Percentiles rank a stretch among this genome's conserved stretches.
phyloP scores from a whole-genome alignment of 2,797 vertebrate species.

The Sandelia bainsii region DNA sequence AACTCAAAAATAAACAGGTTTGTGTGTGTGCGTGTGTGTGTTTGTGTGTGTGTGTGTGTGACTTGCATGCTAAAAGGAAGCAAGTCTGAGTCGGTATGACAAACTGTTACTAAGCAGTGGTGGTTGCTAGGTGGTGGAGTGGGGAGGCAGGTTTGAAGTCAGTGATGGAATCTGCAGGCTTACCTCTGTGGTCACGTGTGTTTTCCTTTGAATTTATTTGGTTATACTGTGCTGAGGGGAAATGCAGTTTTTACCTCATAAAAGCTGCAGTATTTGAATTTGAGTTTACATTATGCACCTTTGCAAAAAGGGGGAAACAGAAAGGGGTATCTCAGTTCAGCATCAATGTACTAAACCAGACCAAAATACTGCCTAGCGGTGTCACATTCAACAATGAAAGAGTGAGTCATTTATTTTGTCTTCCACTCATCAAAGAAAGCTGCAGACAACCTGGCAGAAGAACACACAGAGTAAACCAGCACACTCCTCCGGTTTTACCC shows the following conservation, averaged over 20 bases:
- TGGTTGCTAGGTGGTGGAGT: conserved; percentile 81
- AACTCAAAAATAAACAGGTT: conserved; percentile 66
- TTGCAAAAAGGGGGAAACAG: background rate
- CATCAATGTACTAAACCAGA: background rate
- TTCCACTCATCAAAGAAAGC: conserved; percentile 37
- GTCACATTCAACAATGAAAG: conserved; percentile 34
- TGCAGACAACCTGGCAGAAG: conserved; percentile 49
- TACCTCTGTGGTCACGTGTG: conserved; percentile 53
- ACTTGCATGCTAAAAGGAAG: conserved; percentile 80
- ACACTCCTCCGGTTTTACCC: conserved; percentile 44
- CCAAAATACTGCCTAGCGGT: background rate
- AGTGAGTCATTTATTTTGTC: conserved; percentile 43
- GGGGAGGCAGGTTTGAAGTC: conserved; percentile 64
- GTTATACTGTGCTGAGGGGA: background rate
- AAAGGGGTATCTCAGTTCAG: background rate
- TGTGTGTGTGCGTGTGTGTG: conserved; percentile 30
- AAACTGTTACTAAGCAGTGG: conserved; percentile 84
- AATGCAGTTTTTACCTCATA: background rate
- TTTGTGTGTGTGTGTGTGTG: conserved; percentile 58
- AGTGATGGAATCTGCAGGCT: conserved; percentile 73
- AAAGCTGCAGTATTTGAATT: conserved; percentile 5
- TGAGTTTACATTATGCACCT: background rate
- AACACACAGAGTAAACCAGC: conserved; percentile 43
- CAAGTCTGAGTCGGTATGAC: conserved; percentile 73
- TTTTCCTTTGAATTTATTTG: conserved; percentile 11